Evolutionary conservation across 2,797 vertebrate species (phyloP), one percentile per base, ranked within the genome.

Genomic region (Borostomias antarcticus): DNA sequence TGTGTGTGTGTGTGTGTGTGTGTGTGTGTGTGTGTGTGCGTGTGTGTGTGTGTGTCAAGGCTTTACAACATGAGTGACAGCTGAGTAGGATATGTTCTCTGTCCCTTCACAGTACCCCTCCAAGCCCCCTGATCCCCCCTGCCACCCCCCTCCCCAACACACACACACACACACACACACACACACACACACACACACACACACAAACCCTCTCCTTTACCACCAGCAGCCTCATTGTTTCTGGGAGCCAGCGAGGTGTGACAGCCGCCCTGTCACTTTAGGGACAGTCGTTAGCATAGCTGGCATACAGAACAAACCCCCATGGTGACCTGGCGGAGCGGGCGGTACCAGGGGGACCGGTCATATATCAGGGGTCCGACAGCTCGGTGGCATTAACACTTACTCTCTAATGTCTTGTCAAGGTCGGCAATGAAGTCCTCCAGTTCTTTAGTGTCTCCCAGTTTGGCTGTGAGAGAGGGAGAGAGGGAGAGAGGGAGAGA

Each of bases 391-490:
- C 62, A 62, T 76, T 53, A 74, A 51, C 73, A 92, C 96, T 94
- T 83, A 99, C 97, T 96, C 90, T 94, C 95, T 93, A 99, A 91
- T 57, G 95, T 95, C 82, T 89, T 95, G 90, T 99, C 95, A 64
- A 99, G 96, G 85, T 99, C 95, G 29, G 97, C 96, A 75, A 99
- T 99, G 87, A 97, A 98, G 78, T 98, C 96, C 89, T 98, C 97
- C 76, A 99, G 88, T 60, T 99, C 97, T 85, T 98, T 99, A 0
- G 97, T 99, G 89, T 99, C 96, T 15, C 97, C 97, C 28, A 99
- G 94, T 90, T 96, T 99, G 79, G 96, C 97, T 99, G 90, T 50
- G 87, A 79, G 69, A 1, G 79, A 48, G 35, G 35, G 10, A 57
- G 26, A 17, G 61, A 53, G 32, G 48, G 4, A 23, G 9, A 37